Percentiles rank a stretch among this genome's conserved stretches.
phyloP scores from a whole-genome alignment of 2,888 invertebrate genomes.

The Pristionchus maxplancki region DNA sequence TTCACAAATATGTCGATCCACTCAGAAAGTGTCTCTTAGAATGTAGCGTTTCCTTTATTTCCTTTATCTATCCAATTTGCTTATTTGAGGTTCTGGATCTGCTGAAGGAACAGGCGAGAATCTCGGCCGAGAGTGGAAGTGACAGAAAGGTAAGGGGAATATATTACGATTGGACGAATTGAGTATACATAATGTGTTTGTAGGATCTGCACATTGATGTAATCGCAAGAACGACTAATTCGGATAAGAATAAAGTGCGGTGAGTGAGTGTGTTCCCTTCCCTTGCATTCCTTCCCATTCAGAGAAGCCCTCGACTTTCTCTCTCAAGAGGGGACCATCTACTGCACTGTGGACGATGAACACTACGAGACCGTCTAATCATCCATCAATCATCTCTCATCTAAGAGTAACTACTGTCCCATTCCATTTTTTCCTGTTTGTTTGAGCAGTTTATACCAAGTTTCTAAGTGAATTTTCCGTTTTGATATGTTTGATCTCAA shows the following conservation, averaged over 20 bases:
- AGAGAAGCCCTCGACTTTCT: conserved; percentile 3
- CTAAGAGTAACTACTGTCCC: neutral
- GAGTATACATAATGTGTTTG: neutral
- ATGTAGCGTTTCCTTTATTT: too few relatives aligned
- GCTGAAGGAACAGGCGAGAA: conserved; percentile 15
- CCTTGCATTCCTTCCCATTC: neutral
- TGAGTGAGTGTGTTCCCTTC: neutral
- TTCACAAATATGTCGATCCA: neutral
- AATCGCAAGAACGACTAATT: neutral
- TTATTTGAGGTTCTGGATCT: neutral
- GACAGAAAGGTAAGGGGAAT: neutral
- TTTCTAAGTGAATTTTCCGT: neutral
- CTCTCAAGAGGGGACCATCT: conserved; percentile 30
- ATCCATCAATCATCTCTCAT: neutral
- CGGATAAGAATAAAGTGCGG: neutral
- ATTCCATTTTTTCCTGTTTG: neutral
- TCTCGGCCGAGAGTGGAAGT: neutral
- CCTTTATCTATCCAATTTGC: neutral
- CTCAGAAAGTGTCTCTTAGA: too few relatives aligned
- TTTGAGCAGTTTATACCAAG: neutral
- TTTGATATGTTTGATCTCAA: conserved; percentile 37
- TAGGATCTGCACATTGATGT: conserved; percentile 10
- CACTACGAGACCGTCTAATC: conserved; percentile 35
- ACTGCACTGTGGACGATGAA: conserved; percentile 31
- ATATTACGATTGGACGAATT: neutral